A percentile compares a stretch with the other conserved stretches of the same genome.
These are phyloP conservation scores for Agapornis roseicollis DNA, from an alignment of 2,113 vertebrate species.

Conservation along the genomic window DNA sequence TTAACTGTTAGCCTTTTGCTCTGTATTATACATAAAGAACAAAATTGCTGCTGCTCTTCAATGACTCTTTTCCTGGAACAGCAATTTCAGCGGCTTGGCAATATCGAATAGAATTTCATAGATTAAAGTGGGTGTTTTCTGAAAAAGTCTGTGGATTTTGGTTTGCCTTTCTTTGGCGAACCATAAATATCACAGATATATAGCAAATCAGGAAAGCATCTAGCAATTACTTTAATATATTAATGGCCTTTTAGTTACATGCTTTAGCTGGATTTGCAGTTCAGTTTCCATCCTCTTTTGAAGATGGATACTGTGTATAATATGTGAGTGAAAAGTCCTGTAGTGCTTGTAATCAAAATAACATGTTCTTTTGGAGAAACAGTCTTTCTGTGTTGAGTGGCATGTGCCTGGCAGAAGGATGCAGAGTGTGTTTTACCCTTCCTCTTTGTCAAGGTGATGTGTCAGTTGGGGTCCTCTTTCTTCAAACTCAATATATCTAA, in stretches of 20 bases:
- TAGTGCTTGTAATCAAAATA: background rate
- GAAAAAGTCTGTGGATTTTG: background rate
- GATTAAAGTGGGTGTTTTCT: background rate
- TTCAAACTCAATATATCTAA: background rate
- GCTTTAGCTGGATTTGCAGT: conserved; percentile 14
- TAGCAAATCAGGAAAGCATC: background rate
- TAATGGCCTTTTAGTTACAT: background rate
- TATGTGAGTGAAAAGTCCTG: background rate
- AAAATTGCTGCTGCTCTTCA: background rate
- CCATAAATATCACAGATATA: background rate
- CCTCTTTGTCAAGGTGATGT: background rate
- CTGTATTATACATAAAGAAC: background rate
- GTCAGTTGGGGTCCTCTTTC: background rate
- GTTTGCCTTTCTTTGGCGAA: background rate
- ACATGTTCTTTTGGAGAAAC: background rate
- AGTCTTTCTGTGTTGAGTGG: background rate
- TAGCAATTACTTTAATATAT: conserved; percentile 17
- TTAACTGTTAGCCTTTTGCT: background rate
- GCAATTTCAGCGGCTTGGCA: conserved; percentile 34
- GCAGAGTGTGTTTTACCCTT: background rate
- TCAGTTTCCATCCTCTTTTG: background rate
- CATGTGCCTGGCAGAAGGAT: background rate
- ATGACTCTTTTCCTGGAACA: conserved; percentile 9
- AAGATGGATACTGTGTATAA: background rate
- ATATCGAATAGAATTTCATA: background rate